Conservation (phyloP, 2,113 vertebrate genomes). For the human (Homo sapiens) region DNA sequence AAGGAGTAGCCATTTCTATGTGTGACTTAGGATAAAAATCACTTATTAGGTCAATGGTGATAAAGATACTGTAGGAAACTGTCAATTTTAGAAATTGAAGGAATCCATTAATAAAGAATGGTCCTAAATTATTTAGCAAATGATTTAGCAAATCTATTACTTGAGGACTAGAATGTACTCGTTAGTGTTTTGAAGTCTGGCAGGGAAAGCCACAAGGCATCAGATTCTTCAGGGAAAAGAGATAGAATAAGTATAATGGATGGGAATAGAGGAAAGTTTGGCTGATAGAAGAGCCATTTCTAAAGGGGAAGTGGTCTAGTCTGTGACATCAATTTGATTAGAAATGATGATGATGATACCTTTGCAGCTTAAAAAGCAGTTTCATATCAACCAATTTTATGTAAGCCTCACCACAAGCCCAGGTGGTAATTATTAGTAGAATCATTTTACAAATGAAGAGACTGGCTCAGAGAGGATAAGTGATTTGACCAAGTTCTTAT, state of each 20-base stretch:
- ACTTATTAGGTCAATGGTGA: neutral
- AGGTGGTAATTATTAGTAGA: constrained; percentile 37
- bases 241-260: neutral
- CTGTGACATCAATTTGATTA: constrained; percentile 20
- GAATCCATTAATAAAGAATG: constrained; percentile 42
- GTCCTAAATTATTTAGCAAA: constrained; percentile 13
- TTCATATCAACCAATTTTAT: constrained; percentile 18
- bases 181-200: constrained; percentile 15
- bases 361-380: constrained; percentile 34
- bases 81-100: constrained; percentile 20
- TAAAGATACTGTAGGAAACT: neutral
- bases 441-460: constrained; percentile 35
- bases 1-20: constrained; percentile 25
- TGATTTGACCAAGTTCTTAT: constrained; percentile 38
- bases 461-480: neutral
- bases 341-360: neutral
- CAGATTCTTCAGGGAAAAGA: neutral
- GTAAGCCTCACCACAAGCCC: neutral
- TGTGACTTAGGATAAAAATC: constrained; percentile 38
- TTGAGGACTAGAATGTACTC: constrained; percentile 18
- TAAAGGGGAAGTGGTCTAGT: neutral
- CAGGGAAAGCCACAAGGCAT: neutral
- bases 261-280: neutral
- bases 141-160: constrained; percentile 35
- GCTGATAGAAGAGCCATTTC: constrained; percentile 36